Conservation (phyloP, 2,888 invertebrate genomes). For the Cremastobaeus sp. region DNA sequence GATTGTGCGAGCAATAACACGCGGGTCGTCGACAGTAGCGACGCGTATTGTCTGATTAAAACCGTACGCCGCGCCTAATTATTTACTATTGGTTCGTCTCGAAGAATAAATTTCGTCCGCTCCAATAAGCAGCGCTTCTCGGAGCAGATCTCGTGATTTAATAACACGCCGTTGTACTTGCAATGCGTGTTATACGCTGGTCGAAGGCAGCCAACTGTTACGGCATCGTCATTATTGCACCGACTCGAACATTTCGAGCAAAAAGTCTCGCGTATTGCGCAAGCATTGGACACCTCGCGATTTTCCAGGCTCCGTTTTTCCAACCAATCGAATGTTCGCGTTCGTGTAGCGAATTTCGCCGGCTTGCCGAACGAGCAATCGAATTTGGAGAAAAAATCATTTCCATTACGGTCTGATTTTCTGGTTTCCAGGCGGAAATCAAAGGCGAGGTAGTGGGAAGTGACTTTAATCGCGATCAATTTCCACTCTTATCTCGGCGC, state of each 20-base stretch:
- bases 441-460: slow-evolving; percentile 15
- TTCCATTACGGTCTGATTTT: too few relatives aligned
- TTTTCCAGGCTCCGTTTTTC: too few relatives aligned
- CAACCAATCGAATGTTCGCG: too few relatives aligned
- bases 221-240: slow-evolving; percentile 19
- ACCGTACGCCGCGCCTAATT: slow-evolving; percentile 37
- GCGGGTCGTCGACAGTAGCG: slow-evolving; percentile 28
- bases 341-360: not conserved
- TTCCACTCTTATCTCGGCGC: slow-evolving; percentile 9
- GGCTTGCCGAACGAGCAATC: not conserved
- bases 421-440: slow-evolving; percentile 6
- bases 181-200: slow-evolving; percentile 38
- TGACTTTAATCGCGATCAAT: slow-evolving; percentile 30
- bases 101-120: slow-evolving; percentile 29
- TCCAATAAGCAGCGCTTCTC: slow-evolving; percentile 51
- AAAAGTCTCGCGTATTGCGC: not conserved
- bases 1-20: too few relatives aligned
- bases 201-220: slow-evolving; percentile 40
- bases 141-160: slow-evolving; percentile 45
- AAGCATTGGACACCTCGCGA: too few relatives aligned
- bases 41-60: too few relatives aligned
- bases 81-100: too few relatives aligned
- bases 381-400: too few relatives aligned
- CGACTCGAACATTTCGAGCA: not conserved
- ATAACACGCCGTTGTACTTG: slow-evolving; percentile 31